Evolutionary conservation across 2,888 invertebrate genomes (phyloP), one percentile per base, ranked within the genome.

Genomic region (Drosophila dives): DNA sequence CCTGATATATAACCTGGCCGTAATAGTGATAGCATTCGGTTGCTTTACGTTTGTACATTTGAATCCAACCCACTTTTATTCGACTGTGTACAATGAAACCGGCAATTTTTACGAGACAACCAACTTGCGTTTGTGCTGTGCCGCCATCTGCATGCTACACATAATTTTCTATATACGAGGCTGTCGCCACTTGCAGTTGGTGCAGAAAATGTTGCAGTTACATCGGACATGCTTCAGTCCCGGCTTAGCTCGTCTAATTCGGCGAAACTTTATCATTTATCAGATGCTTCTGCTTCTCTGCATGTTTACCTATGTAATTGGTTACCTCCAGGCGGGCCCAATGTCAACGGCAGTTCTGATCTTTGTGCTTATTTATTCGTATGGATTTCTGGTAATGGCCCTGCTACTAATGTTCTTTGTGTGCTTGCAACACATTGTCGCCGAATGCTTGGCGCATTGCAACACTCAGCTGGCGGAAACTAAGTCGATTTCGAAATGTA

Each of bases 81-180:
- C 76, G 11, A 0, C 0, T 2, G 3, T 76, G 7, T 76, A 86
- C 45, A 88, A 77, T 40, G 26, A 66, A 10, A 86, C 86, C 1
- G 88, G 88, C 12, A 86, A 86, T 51, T 61, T 72, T 23, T 82
- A 83, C 26, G 86, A 86, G 20, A 42, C 56, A 1, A 7, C 79
- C 11, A 81, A 67, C 34, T 26, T 86, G 40, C 67, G 80, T 6
- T 33, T 56, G 42, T 75, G 67, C 2, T 86, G 80, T 20, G 6
- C 70, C 5, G 75, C 73, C 2, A 42, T 88, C 7, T 54, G 65
- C 7, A 7, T 86, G 17, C 49, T 87, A 0, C 58, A 87, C 5
- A 32, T 63, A 2, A 66, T 60, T 3, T 62, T 86, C 17, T 87
- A 87, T 56, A 1, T 72, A 7, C 58, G 80, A n/a, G 75, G 86